Evolutionary conservation across 2,113 vertebrate genomes (phyloP).

Genomic region (Falco punctatus): DNA sequence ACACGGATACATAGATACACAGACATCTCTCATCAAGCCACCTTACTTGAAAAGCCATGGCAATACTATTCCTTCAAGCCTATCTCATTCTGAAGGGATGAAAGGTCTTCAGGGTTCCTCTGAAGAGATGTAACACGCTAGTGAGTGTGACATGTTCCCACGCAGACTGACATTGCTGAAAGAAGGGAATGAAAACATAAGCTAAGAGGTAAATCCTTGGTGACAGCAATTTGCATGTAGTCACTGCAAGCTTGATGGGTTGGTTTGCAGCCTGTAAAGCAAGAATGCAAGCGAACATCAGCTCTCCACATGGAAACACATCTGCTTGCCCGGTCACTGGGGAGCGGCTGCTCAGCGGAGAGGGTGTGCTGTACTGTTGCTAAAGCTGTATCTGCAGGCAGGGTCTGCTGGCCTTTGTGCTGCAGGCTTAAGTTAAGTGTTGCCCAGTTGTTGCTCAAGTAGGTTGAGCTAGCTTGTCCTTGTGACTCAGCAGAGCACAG

Average conservation of each 20-base stretch:
- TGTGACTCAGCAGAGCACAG: background rate
- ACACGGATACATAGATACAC: too few relatives aligned
- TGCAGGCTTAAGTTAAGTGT: background rate
- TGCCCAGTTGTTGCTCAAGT: background rate
- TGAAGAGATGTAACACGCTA: background rate
- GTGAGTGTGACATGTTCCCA: background rate
- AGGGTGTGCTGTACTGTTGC: background rate
- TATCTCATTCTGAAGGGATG: background rate
- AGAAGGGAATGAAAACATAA: background rate
- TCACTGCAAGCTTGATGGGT: background rate
- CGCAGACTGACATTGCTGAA: background rate
- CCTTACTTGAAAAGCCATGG: accelerated
- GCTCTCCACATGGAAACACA: background rate
- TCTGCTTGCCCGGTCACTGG: background rate
- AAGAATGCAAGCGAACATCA: background rate
- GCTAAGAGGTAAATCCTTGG: background rate
- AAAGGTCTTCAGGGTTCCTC: background rate
- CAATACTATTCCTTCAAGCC: background rate
- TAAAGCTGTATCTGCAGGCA: background rate
- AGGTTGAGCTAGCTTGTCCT: background rate
- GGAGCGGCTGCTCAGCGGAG: background rate
- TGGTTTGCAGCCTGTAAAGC: background rate
- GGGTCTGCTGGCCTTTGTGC: background rate
- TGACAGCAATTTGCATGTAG: background rate
- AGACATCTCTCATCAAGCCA: background rate